Evolutionary conservation across 2,888 invertebrate genomes (phyloP).

Genomic region (Pollenia griseotomentosa): DNA sequence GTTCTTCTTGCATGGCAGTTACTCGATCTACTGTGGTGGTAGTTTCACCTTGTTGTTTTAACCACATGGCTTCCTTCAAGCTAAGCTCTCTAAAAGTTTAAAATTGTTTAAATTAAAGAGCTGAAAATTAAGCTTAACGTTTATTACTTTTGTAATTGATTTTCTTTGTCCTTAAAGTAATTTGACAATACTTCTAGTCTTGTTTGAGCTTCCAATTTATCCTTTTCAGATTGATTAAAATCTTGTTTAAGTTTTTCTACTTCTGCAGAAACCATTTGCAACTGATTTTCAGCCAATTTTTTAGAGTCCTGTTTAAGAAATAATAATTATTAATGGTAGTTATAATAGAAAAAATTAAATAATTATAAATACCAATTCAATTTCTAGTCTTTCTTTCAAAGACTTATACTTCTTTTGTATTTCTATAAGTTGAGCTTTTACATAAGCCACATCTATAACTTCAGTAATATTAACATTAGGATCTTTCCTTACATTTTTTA

Average conservation of each 20-base stretch:
- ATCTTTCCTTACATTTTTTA: constrained; percentile 84
- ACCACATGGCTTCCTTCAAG: constrained; percentile 90
- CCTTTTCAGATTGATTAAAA: constrained; percentile 88
- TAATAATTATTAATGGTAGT: background rate
- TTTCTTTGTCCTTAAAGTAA: constrained; percentile 96
- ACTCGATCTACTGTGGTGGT: constrained; percentile 92
- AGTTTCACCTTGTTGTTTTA: constrained; percentile 92
- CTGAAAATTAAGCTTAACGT: background rate
- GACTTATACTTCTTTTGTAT: constrained; percentile 85
- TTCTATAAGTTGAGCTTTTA: constrained; percentile 86
- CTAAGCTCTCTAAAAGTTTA: constrained; percentile 88
- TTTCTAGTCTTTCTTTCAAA: constrained; percentile 84
- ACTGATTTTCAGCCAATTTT: constrained; percentile 84
- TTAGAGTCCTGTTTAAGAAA: constrained; percentile 81
- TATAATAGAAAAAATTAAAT: background rate
- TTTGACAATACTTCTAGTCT: constrained; percentile 93
- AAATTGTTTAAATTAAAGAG: constrained; percentile 41
- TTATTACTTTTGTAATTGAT: constrained; percentile 91
- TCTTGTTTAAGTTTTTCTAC: constrained; percentile 86
- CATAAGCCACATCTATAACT: constrained; percentile 86
- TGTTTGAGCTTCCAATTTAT: constrained; percentile 91
- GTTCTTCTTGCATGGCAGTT: constrained; percentile 91
- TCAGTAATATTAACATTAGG: constrained; percentile 84
- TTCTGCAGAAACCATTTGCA: constrained; percentile 84
- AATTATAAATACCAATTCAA: constrained; percentile 80